Base-by-base conservation (phyloP, 2,888 invertebrate genomes). In the Eurytoma adleriae region DNA sequence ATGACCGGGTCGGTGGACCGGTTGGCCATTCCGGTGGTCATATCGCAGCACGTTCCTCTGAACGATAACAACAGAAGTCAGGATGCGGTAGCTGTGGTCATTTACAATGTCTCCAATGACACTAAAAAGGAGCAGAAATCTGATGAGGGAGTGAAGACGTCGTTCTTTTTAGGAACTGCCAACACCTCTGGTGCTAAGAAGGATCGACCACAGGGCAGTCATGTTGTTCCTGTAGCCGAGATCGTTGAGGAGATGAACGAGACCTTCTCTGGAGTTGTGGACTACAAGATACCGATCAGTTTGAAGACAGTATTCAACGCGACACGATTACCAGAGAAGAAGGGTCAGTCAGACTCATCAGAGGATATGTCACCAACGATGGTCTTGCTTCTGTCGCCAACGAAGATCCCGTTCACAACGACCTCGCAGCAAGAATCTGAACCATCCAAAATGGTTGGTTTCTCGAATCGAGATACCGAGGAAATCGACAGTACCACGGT, bases 221-320 rank as follows among this genome's bases (percentile, higher is more conserved):
- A 78, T 14, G 79, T 83, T 64, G 82, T 87, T 50, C 87, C 88
- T 1, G 84, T 89, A 1, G 86, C 85, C 3, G 88, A 88, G 10
- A 86, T 88, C 61, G 78, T 86, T 16, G 86, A 88, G 20, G 86
- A 87, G 1, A 50, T 79, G 2, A 87, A 87, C 77, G 84, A 85
- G 16, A 87, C 86, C 5, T 85, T 83, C 24, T 59, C 87, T 1
- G 86, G 84, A 4, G 81, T 87, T 3, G 84, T 88, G n/a, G 86
- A 89, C 67, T 88, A 89, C 78, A 86, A 87, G 62, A 86, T 87
- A 52, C 87, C 88, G 2, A 24, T 82, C 0, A 80, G 77, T 13
- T 48, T 76, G 24, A 82, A 83, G 16, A n/a, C 74, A 14, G 24
- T 57, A 5, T 57, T 73, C 18, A 77, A 80, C 27, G 30, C 24